Evolutionary conservation across 2,113 vertebrate species (phyloP).

Genomic region (Menura novaehollandiae): DNA sequence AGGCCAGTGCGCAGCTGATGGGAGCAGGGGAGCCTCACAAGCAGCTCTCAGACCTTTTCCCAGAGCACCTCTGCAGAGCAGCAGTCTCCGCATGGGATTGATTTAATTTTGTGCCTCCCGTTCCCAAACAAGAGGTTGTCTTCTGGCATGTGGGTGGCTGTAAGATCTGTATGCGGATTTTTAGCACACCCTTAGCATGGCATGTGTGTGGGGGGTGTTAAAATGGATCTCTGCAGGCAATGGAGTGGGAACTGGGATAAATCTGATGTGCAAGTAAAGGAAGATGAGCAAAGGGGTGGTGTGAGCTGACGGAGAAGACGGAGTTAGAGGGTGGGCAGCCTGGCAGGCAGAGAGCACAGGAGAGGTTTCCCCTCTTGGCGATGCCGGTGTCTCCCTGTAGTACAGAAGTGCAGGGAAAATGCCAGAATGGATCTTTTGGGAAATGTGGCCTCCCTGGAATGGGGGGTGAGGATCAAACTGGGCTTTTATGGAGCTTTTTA

Average conservation of each 20-base stretch:
- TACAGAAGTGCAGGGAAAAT: neutral
- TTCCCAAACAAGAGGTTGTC: slow-evolving; percentile 49
- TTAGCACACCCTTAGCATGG: slow-evolving; percentile 39
- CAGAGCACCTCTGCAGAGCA: neutral
- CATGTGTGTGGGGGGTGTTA: slow-evolving; percentile 53
- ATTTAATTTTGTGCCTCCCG: neutral
- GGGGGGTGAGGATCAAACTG: neutral
- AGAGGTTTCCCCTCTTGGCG: neutral
- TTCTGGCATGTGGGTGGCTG: slow-evolving; percentile 56
- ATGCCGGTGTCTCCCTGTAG: neutral
- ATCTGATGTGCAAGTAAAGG: slow-evolving; percentile 1
- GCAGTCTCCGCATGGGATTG: neutral
- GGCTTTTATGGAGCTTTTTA: neutral
- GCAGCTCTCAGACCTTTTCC: neutral
- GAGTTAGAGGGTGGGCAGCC: neutral
- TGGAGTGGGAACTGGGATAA: slow-evolving; percentile 8
- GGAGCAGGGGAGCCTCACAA: neutral
- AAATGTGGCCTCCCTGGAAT: neutral
- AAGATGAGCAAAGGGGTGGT: slow-evolving; percentile 20
- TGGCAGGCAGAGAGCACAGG: neutral
- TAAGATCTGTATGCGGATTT: slow-evolving; percentile 33
- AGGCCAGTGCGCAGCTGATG: neutral
- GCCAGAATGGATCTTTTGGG: neutral
- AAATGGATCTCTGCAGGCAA: slow-evolving; percentile 25
- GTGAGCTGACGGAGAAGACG: neutral